Evolutionary conservation across 2,113 vertebrate genomes (phyloP).

Genomic region (Menidia beryllina): DNA sequence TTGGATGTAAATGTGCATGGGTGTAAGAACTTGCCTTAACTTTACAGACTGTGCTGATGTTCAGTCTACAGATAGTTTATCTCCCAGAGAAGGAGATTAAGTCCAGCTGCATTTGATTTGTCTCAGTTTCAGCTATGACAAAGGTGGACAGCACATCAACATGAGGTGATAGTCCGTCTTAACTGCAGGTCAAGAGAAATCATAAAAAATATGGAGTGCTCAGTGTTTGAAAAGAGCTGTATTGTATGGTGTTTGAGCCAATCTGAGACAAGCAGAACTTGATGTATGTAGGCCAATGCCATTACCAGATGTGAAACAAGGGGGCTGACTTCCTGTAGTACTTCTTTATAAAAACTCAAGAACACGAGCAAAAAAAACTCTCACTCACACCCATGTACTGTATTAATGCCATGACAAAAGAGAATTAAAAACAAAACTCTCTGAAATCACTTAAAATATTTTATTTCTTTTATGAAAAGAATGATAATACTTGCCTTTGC

Average conservation of each 20-base stretch:
- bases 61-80: not conserved
- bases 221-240: conserved; percentile 48
- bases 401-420: conserved; percentile 10
- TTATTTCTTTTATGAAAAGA: conserved; percentile 71
- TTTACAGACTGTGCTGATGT: not conserved
- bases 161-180: not conserved
- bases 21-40: not conserved
- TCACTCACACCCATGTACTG: conserved; percentile 1
- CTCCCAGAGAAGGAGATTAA: not conserved
- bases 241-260: conserved; percentile 29
- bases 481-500: conserved; percentile 38
- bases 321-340: conserved; percentile 64
- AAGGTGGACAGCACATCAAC: conserved; percentile 9
- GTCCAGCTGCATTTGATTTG: conserved; percentile 10
- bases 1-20: not conserved
- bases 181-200: conserved; percentile 24
- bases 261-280: conserved; percentile 28
- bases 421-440: conserved; percentile 30
- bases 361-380: conserved; percentile 12
- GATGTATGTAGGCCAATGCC: conserved; percentile 70
- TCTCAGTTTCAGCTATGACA: conserved; percentile 11
- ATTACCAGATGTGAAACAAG: conserved; percentile 78
- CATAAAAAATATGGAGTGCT: conserved; percentile 7
- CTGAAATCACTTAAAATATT: conserved; percentile 41
- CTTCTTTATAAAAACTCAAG: conserved; percentile 24